phyloP scores from a whole-genome alignment of 2,113 vertebrate species.

The Triplophysa siluroides region DNA sequence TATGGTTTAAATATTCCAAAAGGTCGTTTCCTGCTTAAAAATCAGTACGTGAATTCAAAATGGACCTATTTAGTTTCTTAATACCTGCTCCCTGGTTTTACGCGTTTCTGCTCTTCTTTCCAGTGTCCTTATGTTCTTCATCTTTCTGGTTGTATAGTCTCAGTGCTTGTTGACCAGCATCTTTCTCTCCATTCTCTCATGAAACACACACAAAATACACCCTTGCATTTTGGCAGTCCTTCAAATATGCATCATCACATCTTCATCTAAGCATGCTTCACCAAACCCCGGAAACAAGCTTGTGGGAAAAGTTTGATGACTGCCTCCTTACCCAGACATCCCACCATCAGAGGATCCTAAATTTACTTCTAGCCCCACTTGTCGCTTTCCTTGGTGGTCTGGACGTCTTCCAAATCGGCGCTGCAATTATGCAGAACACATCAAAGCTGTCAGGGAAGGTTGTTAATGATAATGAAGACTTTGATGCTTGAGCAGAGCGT shows the following conservation, averaged over 20 bases:
- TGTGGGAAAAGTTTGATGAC: slow-evolving; percentile 36
- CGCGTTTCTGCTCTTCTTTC: background rate
- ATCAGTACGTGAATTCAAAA: background rate
- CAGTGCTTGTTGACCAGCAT: background rate
- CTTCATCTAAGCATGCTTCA: background rate
- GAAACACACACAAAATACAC: slow-evolving; percentile 1
- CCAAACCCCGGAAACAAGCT: slow-evolving; percentile 30
- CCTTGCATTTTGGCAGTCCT: slow-evolving; percentile 8
- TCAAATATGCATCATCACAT: slow-evolving; percentile 33
- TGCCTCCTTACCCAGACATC: background rate
- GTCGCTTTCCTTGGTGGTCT: slow-evolving; percentile 44
- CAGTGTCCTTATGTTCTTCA: background rate
- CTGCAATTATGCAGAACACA: slow-evolving; percentile 65
- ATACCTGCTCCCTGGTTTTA: no score
- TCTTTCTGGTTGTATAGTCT: no score
- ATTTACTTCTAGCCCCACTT: slow-evolving; percentile 17
- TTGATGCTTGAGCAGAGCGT: slow-evolving; percentile 51
- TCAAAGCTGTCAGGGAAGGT: slow-evolving; percentile 58
- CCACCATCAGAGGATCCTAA: background rate
- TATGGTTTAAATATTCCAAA: slow-evolving; percentile 52
- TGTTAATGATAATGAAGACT: slow-evolving; percentile 43
- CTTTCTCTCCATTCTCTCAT: background rate
- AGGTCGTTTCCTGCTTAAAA: slow-evolving; percentile 48
- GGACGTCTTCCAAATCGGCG: slow-evolving; percentile 45
- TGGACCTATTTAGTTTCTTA: background rate